phyloP scores from a whole-genome alignment of 2,888 invertebrate species.

The Unio pictorum region DNA sequence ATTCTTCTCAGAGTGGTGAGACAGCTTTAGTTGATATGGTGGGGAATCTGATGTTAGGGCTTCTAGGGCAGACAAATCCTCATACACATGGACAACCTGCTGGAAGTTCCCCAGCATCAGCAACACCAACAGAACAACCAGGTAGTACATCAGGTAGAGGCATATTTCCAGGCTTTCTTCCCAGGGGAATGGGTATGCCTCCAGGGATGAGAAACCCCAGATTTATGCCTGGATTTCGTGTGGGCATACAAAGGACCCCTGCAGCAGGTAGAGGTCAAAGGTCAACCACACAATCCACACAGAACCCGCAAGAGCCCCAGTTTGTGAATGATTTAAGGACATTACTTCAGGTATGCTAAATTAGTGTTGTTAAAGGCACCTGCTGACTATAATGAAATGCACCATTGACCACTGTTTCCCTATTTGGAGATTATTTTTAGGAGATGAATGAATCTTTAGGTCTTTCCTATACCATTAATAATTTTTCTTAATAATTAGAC shows the following conservation, averaged over 20 bases:
- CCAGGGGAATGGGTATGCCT: no score
- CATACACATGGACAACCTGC: constrained; percentile 8
- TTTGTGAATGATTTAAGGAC: constrained; percentile 42
- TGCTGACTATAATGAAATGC: no score
- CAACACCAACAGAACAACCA: not conserved
- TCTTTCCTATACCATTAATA: no score
- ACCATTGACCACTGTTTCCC: no score
- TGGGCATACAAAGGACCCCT: not conserved
- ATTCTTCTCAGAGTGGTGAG: constrained; percentile 22
- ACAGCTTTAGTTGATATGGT: constrained; percentile 43
- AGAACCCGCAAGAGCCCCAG: constrained; percentile 17
- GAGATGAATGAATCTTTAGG: no score
- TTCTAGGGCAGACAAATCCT: constrained; percentile 23
- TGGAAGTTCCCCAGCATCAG: not conserved
- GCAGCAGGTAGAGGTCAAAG: constrained; percentile 1
- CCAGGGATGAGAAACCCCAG: no score
- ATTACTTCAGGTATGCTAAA: constrained; percentile 31
- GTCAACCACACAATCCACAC: not conserved
- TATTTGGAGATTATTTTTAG: no score
- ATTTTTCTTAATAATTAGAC: no score
- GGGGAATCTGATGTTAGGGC: constrained; percentile 40
- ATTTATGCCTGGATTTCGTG: no score
- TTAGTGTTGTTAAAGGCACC: no score
- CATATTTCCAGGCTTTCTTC: no score
- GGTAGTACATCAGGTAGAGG: no score